Evolutionary conservation across 2,888 invertebrate species (phyloP), one percentile per base, ranked within the genome.

Genomic region (Sarcophaga variegata): DNA sequence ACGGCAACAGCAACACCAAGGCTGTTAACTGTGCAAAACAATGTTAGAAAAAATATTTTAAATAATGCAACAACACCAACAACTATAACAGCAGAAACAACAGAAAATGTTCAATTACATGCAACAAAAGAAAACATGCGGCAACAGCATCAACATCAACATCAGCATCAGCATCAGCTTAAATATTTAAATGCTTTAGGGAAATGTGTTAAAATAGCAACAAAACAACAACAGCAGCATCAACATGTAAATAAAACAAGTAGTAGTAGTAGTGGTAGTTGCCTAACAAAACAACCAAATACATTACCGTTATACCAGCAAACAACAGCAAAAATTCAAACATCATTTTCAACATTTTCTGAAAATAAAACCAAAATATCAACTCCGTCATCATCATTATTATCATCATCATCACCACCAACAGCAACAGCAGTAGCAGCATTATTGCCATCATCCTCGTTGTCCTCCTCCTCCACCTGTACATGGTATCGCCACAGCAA

Each of bases 91-190:
- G 10, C 10, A 37, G 37, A 37, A 8, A 37, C 8, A 45, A 78
- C 22, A 22, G 22, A 83, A 72, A 78, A 78, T 54, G 27, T 78
- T 83, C 83, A 83, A 83, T 83, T 83, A 83, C 59, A 83, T 66
- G 25, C 77, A 37, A 78, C 67, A 71, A 11, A 63, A 47, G 60
- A 77, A 59, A 64, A 81, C 14, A 20, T 66, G 49, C 59, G 62
- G 22, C 20, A 47, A 17, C 22, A 66, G 4, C 45, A 67, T 3
- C 25, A 27, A 12, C 67, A 62, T 10, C 70, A 66, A 20, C 81
- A 75, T n/a, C 72, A 37, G 1, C 22, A 22, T 22, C 22, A 22
- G 27, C 63, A 47, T 45, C 71, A 63, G 20, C 27, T 66, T 47
- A 67, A 74, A 72, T 62, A 78, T 72, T 49, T 83, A 69, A 49